Evolutionary conservation across 1,140 invertebrate genomes (phyloP).

Genomic region (Drosophila parvula): DNA sequence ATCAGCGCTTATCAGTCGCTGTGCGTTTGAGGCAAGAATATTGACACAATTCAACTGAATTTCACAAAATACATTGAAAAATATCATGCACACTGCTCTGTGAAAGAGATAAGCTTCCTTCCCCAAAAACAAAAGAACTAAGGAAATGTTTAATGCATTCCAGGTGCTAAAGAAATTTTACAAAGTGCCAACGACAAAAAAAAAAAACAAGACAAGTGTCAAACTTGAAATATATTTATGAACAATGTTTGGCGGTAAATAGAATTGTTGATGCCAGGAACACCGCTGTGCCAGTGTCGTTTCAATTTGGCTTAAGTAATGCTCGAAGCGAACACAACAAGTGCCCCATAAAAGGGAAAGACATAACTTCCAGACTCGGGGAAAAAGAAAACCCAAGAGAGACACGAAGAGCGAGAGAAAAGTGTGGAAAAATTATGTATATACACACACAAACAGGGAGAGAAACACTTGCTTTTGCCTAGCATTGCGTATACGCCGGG

Average conservation of each 20-base stretch:
- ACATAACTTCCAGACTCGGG: constrained; percentile 28
- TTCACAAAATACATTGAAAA: constrained; percentile 15
- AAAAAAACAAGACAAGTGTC: too few relatives aligned
- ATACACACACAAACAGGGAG: neutral
- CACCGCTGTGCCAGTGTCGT: constrained; percentile 45
- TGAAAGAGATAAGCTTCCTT: constrained; percentile 16
- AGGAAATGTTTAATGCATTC: constrained; percentile 39
- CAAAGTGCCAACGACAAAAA: constrained; percentile 17
- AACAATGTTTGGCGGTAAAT: constrained; percentile 41
- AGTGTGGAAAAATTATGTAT: constrained; percentile 29
- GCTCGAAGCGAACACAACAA: constrained; percentile 63
- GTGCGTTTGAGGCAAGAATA: constrained; percentile 7
- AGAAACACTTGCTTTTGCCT: constrained; percentile 45
- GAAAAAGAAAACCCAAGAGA: constrained; percentile 14
- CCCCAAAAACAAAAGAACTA: neutral
- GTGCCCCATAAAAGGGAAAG: constrained; percentile 69
- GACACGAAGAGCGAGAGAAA: constrained; percentile 1
- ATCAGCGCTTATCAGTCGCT: constrained; percentile 42
- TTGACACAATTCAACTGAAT: constrained; percentile 49
- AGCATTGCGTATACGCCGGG: constrained; percentile 65
- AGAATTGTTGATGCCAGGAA: constrained; percentile 29
- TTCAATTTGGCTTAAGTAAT: constrained; percentile 74
- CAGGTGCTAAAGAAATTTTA: constrained; percentile 18
- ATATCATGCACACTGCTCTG: constrained; percentile 5
- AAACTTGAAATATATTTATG: constrained; percentile 56